These are phyloP conservation scores for Pseudanteris insignis DNA, from an alignment of 2,888 invertebrate species.

Conservation along the genomic window DNA sequence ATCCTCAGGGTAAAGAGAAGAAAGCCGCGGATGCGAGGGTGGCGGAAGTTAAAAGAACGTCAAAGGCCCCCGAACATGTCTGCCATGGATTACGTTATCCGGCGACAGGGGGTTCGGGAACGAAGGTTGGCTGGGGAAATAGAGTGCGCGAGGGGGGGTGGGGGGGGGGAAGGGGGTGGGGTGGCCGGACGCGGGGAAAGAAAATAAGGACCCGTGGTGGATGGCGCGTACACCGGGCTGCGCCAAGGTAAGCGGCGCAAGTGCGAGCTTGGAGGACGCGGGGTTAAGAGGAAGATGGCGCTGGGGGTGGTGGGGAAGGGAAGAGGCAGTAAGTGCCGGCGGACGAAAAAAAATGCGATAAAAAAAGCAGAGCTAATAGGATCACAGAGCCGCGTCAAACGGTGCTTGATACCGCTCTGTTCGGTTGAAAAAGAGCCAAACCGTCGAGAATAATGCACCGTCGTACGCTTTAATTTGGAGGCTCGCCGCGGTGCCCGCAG, in stretches of 20 bases:
- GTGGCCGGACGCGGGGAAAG: conserved; percentile 33
- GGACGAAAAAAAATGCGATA: conserved; percentile 47
- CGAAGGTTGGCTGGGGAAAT: conserved; percentile 42
- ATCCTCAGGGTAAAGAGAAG: no score
- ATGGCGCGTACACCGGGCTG: conserved; percentile 26
- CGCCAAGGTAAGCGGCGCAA: conserved; percentile 43
- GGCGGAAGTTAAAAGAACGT: no score
- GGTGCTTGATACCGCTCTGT: conserved; percentile 58
- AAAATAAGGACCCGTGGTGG: conserved; percentile 34
- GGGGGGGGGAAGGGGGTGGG: conserved; percentile 33
- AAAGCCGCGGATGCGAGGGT: no score
- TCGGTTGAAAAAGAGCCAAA: conserved; percentile 42
- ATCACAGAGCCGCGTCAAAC: conserved; percentile 59
- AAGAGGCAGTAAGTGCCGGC: background rate
- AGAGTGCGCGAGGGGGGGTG: no score
- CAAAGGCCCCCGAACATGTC: conserved; percentile 39
- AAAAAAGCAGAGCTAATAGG: conserved; percentile 62
- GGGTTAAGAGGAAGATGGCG: conserved; percentile 1
- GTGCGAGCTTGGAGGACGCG: conserved; percentile 26
- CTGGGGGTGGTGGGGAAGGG: background rate
- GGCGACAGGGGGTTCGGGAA: conserved; percentile 62
- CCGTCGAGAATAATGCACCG: conserved; percentile 44
- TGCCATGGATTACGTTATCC: conserved; percentile 62
- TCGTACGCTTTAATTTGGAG: conserved; percentile 45
- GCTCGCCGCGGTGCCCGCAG: conserved; percentile 34